Conservation (phyloP, 37 sponge, comb jelly and placozoan species). For the Ephydatia muelleri region DNA sequence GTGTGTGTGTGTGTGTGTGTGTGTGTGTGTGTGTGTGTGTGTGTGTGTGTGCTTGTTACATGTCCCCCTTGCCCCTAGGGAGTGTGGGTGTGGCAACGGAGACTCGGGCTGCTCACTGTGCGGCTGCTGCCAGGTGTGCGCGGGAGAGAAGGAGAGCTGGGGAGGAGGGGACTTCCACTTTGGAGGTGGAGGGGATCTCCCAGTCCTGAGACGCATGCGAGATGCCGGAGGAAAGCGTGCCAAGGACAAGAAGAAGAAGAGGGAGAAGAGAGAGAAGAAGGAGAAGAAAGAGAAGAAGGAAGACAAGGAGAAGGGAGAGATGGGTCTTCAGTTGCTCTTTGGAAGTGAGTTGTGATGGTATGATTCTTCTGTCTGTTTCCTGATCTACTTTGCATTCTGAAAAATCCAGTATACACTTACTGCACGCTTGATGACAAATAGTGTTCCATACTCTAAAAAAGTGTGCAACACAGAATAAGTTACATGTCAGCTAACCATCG, state of each 20-base stretch:
- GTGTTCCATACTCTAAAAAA: too few relatives aligned
- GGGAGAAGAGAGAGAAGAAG: constrained; percentile 34
- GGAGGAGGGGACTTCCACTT: constrained; percentile 37
- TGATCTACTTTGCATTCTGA: too few relatives aligned
- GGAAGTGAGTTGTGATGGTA: constrained; percentile 50
- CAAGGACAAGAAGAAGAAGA: constrained; percentile 9
- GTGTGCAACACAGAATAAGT: too few relatives aligned
- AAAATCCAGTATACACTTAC: too few relatives aligned
- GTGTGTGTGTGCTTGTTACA: not conserved
- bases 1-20: too few relatives aligned
- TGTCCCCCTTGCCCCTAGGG: constrained; percentile 30
- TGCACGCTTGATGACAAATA: too few relatives aligned
- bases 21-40: constrained; percentile 15
- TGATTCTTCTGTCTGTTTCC: not conserved
- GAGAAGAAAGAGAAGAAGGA: constrained; percentile 37
- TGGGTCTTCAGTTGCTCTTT: constrained; percentile 68
- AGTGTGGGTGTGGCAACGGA: constrained; percentile 95
- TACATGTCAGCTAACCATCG: too few relatives aligned
- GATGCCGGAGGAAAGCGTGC: constrained; percentile 5
- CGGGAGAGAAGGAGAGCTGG: constrained; percentile 70
- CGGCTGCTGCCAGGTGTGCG: constrained; percentile 93
- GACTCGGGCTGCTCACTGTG: constrained; percentile 90
- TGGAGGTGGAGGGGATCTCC: constrained; percentile 42
- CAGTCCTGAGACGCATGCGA: constrained; percentile 7
- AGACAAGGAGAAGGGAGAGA: constrained; percentile 24